phyloP scores from a whole-genome alignment of 1,140 invertebrate species.

The Bombus affinis region DNA sequence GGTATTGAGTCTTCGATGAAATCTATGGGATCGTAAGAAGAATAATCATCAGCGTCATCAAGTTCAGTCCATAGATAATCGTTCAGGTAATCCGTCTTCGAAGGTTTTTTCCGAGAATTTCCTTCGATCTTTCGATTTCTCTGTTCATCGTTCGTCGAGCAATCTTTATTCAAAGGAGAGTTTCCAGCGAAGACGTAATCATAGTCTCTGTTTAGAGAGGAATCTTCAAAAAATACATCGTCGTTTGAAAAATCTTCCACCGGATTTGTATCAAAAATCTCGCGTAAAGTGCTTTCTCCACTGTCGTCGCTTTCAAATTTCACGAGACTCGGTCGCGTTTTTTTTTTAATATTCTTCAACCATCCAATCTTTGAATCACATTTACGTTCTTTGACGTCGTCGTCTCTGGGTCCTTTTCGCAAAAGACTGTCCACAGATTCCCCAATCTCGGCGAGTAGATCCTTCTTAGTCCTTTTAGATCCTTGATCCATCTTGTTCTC shows the following conservation, averaged over 20 bases:
- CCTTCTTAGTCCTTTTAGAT: slow-evolving; percentile 20
- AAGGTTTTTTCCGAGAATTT: background rate
- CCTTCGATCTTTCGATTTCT: background rate
- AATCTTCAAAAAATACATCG: slow-evolving; percentile 56
- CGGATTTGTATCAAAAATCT: slow-evolving; percentile 60
- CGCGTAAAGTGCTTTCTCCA: slow-evolving; percentile 66
- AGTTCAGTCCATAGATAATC: background rate
- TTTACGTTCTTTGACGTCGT: slow-evolving; percentile 25
- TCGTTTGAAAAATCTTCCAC: slow-evolving; percentile 61
- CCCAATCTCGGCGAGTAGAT: background rate
- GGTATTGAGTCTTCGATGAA: slow-evolving; percentile 48
- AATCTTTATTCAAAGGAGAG: background rate
- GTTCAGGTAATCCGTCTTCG: slow-evolving; percentile 9
- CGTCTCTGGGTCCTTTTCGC: slow-evolving; percentile 30
- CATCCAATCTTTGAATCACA: slow-evolving; percentile 14
- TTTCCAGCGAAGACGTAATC: slow-evolving; percentile 45
- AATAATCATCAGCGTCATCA: slow-evolving; percentile 25
- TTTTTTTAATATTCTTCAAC: slow-evolving; percentile 35
- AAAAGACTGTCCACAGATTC: background rate
- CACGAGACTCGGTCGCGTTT: background rate
- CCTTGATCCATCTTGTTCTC: background rate
- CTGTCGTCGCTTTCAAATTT: slow-evolving; percentile 46
- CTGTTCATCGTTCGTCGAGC: slow-evolving; percentile 15
- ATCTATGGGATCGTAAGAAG: slow-evolving; percentile 37
- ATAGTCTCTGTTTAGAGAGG: slow-evolving; percentile 20